Percentiles rank a stretch among this genome's conserved stretches.
Evolutionary conservation across 2,888 invertebrate genomes (phyloP).

Genomic region (Tridacna crocea): DNA sequence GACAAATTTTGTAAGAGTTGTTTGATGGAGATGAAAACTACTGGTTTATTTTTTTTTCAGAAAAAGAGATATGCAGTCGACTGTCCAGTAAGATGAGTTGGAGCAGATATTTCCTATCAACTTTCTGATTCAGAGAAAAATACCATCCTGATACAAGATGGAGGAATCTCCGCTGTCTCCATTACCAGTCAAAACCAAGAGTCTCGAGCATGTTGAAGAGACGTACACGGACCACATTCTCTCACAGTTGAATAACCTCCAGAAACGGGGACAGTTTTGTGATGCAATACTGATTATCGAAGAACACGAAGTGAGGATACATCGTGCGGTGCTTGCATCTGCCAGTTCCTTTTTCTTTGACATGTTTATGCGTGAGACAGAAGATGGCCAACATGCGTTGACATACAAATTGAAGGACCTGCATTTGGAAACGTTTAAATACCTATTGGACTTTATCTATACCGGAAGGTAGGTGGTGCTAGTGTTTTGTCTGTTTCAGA

Average conservation of each 20-base stretch:
- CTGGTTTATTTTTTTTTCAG: background rate
- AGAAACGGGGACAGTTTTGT: conserved; percentile 93
- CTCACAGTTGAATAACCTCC: conserved; percentile 89
- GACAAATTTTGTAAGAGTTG: background rate
- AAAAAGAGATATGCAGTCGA: background rate
- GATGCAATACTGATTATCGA: conserved; percentile 93
- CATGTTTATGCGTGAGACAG: conserved; percentile 86
- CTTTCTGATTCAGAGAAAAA: background rate
- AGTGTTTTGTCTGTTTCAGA: no score
- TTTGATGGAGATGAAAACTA: background rate
- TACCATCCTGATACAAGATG: background rate
- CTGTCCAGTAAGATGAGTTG: background rate
- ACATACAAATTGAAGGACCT: conserved; percentile 88
- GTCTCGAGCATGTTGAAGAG: conserved; percentile 37
- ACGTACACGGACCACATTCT: conserved; percentile 38
- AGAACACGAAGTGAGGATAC: conserved; percentile 90
- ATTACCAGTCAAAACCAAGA: background rate
- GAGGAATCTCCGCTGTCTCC: background rate
- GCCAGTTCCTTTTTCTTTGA: conserved; percentile 91
- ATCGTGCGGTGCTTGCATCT: conserved; percentile 92
- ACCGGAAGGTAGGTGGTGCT: conserved; percentile 87
- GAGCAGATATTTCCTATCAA: background rate
- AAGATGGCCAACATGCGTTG: conserved; percentile 82
- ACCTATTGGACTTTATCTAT: conserved; percentile 93
- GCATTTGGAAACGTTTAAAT: conserved; percentile 89